These are phyloP conservation scores for Rugalucina vietnamica DNA, from an alignment of 2,888 invertebrate genomes.

Conservation along the genomic window DNA sequence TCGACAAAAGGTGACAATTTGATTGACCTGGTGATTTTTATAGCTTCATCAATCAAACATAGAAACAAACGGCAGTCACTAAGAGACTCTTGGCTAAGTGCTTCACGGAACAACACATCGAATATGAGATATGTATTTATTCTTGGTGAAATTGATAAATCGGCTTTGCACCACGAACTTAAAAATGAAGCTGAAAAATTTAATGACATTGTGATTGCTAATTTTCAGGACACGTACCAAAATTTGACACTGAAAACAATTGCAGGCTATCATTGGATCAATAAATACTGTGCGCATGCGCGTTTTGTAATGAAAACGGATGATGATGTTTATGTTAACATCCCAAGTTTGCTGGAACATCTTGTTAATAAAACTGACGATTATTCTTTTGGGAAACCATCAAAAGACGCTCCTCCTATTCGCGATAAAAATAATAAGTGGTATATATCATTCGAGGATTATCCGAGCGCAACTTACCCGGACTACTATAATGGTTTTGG, in stretches of 20 bases:
- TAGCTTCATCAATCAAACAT: not conserved
- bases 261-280: not conserved
- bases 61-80: not conserved
- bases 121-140: not conserved
- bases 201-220: not conserved
- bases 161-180: too few species aligned
- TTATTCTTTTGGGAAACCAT: not conserved
- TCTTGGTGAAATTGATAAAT: not conserved
- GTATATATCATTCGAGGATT: not conserved
- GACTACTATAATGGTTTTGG: not conserved
- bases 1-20: too few species aligned
- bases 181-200: not conserved
- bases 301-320: not conserved
- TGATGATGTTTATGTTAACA: not conserved
- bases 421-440: not conserved
- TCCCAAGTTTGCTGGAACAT: not conserved
- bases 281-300: not conserved
- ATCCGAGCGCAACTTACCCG: not conserved
- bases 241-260: not conserved
- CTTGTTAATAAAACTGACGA: not conserved
- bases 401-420: not conserved
- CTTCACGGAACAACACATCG: not conserved
- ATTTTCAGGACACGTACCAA: not conserved
- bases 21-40: too few species aligned
- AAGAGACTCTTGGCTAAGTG: not conserved